These are phyloP conservation scores for Phrixothrix hirtus DNA, from an alignment of 2,888 invertebrate species.

Conservation along the genomic window DNA sequence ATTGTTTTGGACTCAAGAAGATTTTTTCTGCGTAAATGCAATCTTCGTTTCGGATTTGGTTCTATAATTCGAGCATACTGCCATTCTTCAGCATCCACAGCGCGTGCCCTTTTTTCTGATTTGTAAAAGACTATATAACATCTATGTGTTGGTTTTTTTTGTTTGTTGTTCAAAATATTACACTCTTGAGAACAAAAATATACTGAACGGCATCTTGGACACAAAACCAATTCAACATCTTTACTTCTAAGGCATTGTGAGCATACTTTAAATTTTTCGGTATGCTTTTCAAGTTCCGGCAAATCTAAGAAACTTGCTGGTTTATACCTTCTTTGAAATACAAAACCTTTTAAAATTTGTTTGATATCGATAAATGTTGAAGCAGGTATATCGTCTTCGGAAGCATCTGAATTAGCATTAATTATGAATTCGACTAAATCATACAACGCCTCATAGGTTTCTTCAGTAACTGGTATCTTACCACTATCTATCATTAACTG, in stretches of 20 bases:
- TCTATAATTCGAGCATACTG: no score
- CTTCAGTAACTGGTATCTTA: conserved; percentile 1
- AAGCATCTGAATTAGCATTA: not conserved
- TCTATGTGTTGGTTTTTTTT: conserved; percentile 35
- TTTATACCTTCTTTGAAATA: not conserved
- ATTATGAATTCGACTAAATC: conserved; percentile 23
- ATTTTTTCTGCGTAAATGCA: not conserved
- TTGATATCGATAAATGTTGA: conserved; percentile 5
- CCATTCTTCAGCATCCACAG: no score
- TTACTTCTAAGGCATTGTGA: conserved; percentile 45
- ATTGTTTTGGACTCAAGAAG: no score
- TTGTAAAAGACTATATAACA: conserved; percentile 36
- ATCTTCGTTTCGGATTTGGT: not conserved
- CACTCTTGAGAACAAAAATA: conserved; percentile 50
- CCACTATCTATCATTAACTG: conserved; percentile 40
- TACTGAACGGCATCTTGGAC: conserved; percentile 48
- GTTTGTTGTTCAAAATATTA: conserved; percentile 40
- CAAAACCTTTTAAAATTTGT: conserved; percentile 10
- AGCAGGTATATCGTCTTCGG: not conserved
- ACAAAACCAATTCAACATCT: conserved; percentile 39
- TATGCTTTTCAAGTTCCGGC: conserved; percentile 29
- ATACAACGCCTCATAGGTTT: not conserved
- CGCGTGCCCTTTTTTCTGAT: no score
- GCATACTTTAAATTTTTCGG: conserved; percentile 46
- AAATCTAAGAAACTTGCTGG: conserved; percentile 7